phyloP scores from a whole-genome alignment of 2,797 vertebrate genomes.

The Eidolon dupreanum region DNA sequence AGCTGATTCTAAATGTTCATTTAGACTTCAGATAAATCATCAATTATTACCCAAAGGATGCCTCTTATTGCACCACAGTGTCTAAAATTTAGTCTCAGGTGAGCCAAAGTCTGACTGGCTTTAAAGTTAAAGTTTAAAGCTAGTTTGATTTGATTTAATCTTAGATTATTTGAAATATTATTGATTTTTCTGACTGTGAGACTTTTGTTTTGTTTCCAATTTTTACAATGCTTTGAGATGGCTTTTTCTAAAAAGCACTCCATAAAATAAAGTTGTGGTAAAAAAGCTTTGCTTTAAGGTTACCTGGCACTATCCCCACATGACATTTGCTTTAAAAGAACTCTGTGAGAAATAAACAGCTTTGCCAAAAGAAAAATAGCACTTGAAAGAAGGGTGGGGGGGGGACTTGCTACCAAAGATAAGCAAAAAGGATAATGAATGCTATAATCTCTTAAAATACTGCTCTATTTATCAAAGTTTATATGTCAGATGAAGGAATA shows the following conservation, averaged over 20 bases:
- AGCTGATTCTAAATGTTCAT: constrained; percentile 6
- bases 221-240: constrained; percentile 74
- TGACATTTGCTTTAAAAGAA: constrained; percentile 84
- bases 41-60: constrained; percentile 46
- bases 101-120: constrained; percentile 57
- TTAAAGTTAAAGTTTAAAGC: constrained; percentile 78
- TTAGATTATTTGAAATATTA: constrained; percentile 83
- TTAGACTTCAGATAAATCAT: constrained; percentile 35
- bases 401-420: constrained; percentile 75
- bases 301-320: constrained; percentile 75
- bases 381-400: not conserved
- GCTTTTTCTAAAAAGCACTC: constrained; percentile 73
- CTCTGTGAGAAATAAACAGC: constrained; percentile 80
- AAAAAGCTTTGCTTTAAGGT: constrained; percentile 71
- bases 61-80: not conserved
- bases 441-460: constrained; percentile 80
- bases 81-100: constrained; percentile 18
- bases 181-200: constrained; percentile 78
- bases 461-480: constrained; percentile 79
- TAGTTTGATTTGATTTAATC: constrained; percentile 82
- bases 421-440: constrained; percentile 81
- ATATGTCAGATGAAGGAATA: constrained; percentile 66
- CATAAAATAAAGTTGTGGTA: constrained; percentile 77
- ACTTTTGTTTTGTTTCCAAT: constrained; percentile 82
- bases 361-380: constrained; percentile 78